Conservation (phyloP, 1,140 invertebrate genomes). For the Dermatophagoides farinae region DNA sequence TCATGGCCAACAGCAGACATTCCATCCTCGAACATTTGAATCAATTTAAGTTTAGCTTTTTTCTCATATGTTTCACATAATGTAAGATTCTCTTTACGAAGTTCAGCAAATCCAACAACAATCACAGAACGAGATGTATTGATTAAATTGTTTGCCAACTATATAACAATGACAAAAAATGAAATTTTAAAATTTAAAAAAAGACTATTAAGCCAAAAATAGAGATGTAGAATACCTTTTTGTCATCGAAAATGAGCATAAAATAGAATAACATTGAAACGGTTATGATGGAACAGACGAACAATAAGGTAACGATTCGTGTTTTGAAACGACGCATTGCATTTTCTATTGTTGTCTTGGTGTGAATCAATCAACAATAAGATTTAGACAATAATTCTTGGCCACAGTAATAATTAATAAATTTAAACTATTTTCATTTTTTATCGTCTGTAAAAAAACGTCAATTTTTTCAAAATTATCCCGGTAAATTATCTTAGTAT, state of each 20-base stretch:
- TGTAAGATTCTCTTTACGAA: conserved; percentile 2
- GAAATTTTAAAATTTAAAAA: not conserved
- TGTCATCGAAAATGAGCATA: conserved; percentile 2
- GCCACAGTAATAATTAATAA: no score
- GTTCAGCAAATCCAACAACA: conserved; percentile 6
- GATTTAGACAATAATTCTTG: no score
- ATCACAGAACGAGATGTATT: not conserved
- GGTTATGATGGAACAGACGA: conserved; percentile 1
- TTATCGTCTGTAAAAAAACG: no score
- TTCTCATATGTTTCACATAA: not conserved
- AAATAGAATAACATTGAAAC: conserved; percentile 8
- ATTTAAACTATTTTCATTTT: no score
- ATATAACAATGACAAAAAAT: no score
- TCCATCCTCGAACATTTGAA: not conserved
- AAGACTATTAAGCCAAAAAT: not conserved
- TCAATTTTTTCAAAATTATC: no score
- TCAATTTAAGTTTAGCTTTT: not conserved
- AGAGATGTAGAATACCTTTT: not conserved
- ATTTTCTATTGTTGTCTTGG: not conserved
- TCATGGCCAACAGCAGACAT: no score
- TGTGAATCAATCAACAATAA: no score
- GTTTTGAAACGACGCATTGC: conserved; percentile 1
- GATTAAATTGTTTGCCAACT: no score
- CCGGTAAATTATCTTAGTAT: no score
- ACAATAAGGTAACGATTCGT: not conserved